phyloP scores from a whole-genome alignment of 2,797 vertebrate genomes.

The Onychomys torridus region DNA sequence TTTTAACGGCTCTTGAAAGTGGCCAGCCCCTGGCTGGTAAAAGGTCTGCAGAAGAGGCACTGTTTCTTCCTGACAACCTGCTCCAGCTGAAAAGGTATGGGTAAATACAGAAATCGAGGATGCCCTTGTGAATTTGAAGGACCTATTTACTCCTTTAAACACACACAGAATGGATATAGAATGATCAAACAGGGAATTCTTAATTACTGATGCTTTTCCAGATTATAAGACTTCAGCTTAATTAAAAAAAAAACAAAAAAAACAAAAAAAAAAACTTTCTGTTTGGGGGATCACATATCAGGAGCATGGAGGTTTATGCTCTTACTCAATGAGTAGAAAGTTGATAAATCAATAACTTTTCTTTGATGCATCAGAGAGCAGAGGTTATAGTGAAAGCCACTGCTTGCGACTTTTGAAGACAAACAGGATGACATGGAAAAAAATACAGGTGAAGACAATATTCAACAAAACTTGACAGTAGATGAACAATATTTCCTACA shows the following conservation, averaged over 20 bases:
- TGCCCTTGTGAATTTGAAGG: not conserved
- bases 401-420: not conserved
- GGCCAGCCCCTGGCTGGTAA: not conserved
- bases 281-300: not conserved
- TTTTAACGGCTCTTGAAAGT: not conserved
- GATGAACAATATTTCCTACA: not conserved
- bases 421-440: not conserved
- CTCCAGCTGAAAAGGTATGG: not conserved
- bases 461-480: no score
- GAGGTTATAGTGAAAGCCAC: not conserved
- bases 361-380: not conserved
- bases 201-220: not conserved
- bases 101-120: not conserved
- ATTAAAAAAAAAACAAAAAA: not conserved
- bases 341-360: not conserved
- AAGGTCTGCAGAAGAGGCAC: not conserved
- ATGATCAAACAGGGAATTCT: not conserved
- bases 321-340: not conserved
- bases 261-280: not conserved
- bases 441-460: not conserved
- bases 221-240: not conserved
- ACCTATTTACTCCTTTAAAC: not conserved
- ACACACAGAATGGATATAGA: not conserved
- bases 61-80: not conserved
- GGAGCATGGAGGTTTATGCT: not conserved